phyloP scores from a whole-genome alignment of 2,888 invertebrate species.

The Tetragnatha montana region DNA sequence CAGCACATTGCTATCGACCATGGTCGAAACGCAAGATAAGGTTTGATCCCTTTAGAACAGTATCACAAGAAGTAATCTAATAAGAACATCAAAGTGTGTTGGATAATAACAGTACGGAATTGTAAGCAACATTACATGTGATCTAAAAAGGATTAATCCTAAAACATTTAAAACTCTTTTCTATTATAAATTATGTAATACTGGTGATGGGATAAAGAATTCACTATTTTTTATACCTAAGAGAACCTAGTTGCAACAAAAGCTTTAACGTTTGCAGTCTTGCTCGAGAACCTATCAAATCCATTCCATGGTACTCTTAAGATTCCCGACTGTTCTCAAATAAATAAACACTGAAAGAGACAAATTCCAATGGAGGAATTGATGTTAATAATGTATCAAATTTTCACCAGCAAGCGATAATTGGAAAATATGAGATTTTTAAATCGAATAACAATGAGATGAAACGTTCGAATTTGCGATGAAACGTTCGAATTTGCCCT shows the following conservation, averaged over 20 bases:
- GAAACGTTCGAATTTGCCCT: background rate
- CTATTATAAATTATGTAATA: slow-evolving; percentile 46
- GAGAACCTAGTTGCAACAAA: slow-evolving; percentile 32
- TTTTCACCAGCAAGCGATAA: background rate
- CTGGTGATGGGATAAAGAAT: slow-evolving; percentile 27
- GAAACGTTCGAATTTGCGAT: background rate
- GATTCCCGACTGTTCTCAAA: background rate
- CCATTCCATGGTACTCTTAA: background rate
- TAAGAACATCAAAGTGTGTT: slow-evolving; percentile 46
- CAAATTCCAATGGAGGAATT: background rate
- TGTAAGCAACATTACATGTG: slow-evolving; percentile 20
- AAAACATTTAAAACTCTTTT: slow-evolving; percentile 50
- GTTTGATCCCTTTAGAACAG: slow-evolving; percentile 63
- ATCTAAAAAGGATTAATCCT: slow-evolving; percentile 46
- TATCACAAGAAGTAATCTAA: slow-evolving; percentile 62
- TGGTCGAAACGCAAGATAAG: slow-evolving; percentile 20
- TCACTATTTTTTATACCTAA: slow-evolving; percentile 32
- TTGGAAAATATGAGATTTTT: background rate
- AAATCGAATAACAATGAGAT: background rate
- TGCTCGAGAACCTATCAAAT: background rate
- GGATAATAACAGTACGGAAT: slow-evolving; percentile 27
- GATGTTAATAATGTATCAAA: background rate
- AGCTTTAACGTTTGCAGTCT: background rate
- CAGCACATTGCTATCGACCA: slow-evolving; percentile 12
- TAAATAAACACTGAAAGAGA: background rate